These are phyloP conservation scores for Magallana angulata DNA, from an alignment of 1,140 invertebrate species.

Conservation along the genomic window DNA sequence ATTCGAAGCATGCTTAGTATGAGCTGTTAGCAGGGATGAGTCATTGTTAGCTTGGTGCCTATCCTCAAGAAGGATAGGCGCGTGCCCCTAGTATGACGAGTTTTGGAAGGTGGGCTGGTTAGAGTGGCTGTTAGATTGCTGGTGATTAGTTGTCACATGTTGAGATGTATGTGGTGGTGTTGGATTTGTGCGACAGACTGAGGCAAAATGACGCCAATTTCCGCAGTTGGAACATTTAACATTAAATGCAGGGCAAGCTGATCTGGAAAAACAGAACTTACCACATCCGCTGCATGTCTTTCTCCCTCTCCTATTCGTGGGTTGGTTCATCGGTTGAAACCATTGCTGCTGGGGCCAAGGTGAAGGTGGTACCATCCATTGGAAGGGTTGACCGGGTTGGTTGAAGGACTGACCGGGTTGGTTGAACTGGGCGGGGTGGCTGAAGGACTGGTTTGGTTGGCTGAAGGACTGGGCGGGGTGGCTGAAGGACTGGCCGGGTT, in stretches of 20 bases:
- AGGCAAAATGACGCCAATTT: constrained; percentile 22
- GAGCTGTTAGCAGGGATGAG: background rate
- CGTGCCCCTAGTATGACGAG: constrained; percentile 50
- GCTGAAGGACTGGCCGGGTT: background rate
- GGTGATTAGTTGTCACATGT: background rate
- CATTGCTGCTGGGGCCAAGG: background rate
- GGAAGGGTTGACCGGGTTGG: background rate
- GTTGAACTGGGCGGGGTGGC: background rate
- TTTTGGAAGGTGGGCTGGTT: background rate
- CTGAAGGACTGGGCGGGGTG: background rate
- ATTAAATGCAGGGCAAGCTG: constrained; percentile 44
- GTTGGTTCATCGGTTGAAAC: background rate
- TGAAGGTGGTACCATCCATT: background rate
- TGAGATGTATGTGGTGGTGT: background rate
- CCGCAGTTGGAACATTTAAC: constrained; percentile 38
- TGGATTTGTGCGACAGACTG: background rate
- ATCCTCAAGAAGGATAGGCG: constrained; percentile 49
- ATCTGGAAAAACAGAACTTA: constrained; percentile 37
- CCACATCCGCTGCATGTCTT: constrained; percentile 27
- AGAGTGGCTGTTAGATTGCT: background rate
- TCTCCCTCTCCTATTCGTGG: background rate
- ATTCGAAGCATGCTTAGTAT: background rate
- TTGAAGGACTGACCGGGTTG: too few relatives aligned
- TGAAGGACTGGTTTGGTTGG: background rate
- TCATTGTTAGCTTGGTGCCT: constrained; percentile 42